A percentile compares a stretch with the other conserved stretches of the same genome.
These are phyloP conservation scores for Amblyjoppa proteus DNA, from an alignment of 2,888 invertebrate species.

Conservation along the genomic window DNA sequence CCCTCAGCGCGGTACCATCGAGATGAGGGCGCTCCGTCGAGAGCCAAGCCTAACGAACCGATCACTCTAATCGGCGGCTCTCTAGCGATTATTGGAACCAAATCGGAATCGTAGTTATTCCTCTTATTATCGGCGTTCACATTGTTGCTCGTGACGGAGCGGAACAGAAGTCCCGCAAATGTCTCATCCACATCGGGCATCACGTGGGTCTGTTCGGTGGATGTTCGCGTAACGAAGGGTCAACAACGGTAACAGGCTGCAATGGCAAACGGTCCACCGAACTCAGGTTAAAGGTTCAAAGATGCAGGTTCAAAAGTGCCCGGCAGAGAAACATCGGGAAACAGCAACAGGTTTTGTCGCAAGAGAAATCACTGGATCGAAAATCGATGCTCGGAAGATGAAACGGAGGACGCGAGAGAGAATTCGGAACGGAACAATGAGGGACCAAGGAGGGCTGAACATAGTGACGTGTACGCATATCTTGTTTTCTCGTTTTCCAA, in stretches of 20 bases:
- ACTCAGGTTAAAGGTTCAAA: neutral
- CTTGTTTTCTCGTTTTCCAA: slow-evolving; percentile 17
- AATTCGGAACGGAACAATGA: slow-evolving; percentile 70
- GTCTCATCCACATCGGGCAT: neutral
- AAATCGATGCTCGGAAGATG: neutral
- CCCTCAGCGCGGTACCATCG: slow-evolving; percentile 14
- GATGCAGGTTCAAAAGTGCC: neutral
- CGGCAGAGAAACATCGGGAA: neutral
- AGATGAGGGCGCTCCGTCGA: neutral
- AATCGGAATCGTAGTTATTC: slow-evolving; percentile 8
- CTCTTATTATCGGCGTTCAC: neutral
- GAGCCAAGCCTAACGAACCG: neutral
- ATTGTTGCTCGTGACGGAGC: neutral
- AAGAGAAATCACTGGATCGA: neutral
- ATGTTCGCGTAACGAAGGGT: too few species aligned
- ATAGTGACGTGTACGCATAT: slow-evolving; percentile 23
- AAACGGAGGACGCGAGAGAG: neutral
- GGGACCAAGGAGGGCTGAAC: slow-evolving; percentile 45
- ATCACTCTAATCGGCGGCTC: slow-evolving; percentile 1
- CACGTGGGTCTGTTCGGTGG: too few species aligned
- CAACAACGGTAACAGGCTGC: too few species aligned
- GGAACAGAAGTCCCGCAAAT: neutral
- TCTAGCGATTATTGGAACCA: neutral
- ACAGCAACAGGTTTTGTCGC: neutral
- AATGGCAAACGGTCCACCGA: neutral